Base-by-base conservation (phyloP, 2,888 invertebrate genomes). In the Helicoverpa assulta region DNA sequence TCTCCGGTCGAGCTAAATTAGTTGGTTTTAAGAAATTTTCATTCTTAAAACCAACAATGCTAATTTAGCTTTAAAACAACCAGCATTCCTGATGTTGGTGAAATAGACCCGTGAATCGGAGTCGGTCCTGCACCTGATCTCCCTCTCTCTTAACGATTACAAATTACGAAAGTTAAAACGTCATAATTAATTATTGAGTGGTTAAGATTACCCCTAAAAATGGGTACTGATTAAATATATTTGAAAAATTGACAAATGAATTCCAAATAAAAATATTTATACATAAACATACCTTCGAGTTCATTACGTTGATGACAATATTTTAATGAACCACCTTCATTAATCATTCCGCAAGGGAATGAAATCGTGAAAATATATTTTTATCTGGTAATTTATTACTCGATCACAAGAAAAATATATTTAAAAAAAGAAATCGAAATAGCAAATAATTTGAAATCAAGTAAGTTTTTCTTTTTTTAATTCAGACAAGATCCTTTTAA, bases 291-390 rank as follows among this genome's bases (percentile, higher is more conserved):
- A 53, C 50, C 29, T 26, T 60, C 19, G 3, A 52, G 8, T 75
- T 64, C 53, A 75, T 79, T 69, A 68, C 55, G 65, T 66, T 80
- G 40, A 77, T 66, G 70, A 56, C 33, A 54, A 76, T 59, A 79
- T 80, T 80, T 65, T 65, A 69, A 65, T 69, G 61, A 75, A 69
- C 52, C 43, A 12, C 55, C 50, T 75, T 47, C 69, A 79, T 75
- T 61, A 61, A 69, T 75, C 40, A 76, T 69, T 56, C 51, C 52
- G 16, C 43, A 26, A 53, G 57, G 60, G 64, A 61, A 52, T 50
- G 7, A 29, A 61, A 51, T 53, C 33, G 26, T 19, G 26, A 47
- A 61, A 57, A 19, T 12, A 52, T 55, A 43, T 59, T 67, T 43
- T 10, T 51, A 58, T 14, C 19, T 21, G 21, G 21, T 56, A 60